These are phyloP conservation scores for Enteromius viviparus DNA, from an alignment of 2,797 vertebrate species.

Conservation along the genomic window DNA sequence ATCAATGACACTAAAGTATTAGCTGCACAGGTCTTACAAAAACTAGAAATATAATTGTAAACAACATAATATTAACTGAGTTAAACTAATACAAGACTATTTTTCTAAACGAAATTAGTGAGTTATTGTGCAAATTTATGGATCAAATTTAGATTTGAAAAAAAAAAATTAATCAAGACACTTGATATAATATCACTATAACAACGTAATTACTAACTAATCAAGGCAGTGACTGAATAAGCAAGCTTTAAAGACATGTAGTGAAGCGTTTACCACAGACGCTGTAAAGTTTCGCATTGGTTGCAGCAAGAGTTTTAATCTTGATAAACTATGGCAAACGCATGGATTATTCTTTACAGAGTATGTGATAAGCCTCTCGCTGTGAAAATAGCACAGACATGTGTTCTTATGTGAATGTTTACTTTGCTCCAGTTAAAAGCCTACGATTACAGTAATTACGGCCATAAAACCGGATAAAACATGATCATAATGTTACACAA, in stretches of 20 bases:
- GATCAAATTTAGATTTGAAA: neutral
- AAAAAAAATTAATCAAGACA: neutral
- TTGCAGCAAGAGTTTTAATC: neutral
- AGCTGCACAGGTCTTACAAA: neutral
- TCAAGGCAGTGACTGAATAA: neutral
- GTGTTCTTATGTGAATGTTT: slow-evolving; percentile 39
- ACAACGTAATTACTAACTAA: neutral
- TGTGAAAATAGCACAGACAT: slow-evolving; percentile 15
- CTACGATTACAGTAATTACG: slow-evolving; percentile 18
- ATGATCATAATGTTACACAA: slow-evolving; percentile 37
- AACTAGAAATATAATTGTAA: neutral
- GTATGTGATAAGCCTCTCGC: neutral
- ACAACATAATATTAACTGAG: neutral
- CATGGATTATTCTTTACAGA: neutral
- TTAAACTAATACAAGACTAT: too few species aligned
- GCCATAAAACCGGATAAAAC: slow-evolving; percentile 29
- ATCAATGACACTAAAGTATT: neutral
- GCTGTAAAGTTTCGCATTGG: slow-evolving; percentile 2
- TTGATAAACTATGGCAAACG: neutral
- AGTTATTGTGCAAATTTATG: neutral
- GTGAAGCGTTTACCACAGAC: neutral
- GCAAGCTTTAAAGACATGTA: neutral
- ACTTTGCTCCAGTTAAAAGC: slow-evolving; percentile 27
- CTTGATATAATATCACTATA: neutral
- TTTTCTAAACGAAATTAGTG: too few species aligned